Percentiles rank a stretch among this genome's conserved stretches.
Evolutionary conservation across 2,797 vertebrate species (phyloP).

Genomic region (Rousettus madagascariensis): DNA sequence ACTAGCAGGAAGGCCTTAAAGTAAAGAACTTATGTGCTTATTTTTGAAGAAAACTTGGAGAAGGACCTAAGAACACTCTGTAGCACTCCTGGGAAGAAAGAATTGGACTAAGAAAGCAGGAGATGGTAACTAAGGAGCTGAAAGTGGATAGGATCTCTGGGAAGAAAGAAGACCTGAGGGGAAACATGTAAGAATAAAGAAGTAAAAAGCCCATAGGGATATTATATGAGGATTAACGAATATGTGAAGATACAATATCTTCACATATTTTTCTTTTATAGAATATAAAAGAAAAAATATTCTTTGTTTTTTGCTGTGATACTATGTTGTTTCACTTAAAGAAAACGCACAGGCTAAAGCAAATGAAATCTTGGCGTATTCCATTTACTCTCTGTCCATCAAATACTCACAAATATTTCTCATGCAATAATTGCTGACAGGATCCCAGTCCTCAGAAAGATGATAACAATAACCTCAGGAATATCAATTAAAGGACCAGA

Average conservation of each 20-base stretch:
- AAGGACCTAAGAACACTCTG: not conserved
- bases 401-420: not conserved
- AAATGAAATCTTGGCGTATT: conserved; percentile 16
- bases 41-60: conserved; percentile 34
- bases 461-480: not conserved
- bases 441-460: conserved; percentile 13
- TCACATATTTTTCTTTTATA: no score
- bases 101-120: not conserved
- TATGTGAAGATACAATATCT: not conserved
- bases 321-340: not conserved
- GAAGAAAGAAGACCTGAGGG: not conserved
- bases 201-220: not conserved
- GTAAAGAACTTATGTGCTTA: conserved; percentile 28
- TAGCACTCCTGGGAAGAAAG: not conserved
- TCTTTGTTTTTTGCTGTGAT: not conserved
- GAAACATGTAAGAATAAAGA: conserved; percentile 2
- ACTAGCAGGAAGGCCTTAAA: conserved; percentile 9
- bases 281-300: not conserved
- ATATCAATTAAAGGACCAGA: conserved; percentile 17
- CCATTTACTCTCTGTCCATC: not conserved
- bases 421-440: not conserved
- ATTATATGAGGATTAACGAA: conserved; percentile 14
- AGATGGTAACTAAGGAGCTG: not conserved
- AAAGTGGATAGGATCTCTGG: not conserved
- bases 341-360: not conserved